Percentiles rank a stretch among this genome's conserved stretches.
These are phyloP conservation scores for Cataglyphis livida DNA, from an alignment of 2,888 invertebrate species.

Conservation along the genomic window DNA sequence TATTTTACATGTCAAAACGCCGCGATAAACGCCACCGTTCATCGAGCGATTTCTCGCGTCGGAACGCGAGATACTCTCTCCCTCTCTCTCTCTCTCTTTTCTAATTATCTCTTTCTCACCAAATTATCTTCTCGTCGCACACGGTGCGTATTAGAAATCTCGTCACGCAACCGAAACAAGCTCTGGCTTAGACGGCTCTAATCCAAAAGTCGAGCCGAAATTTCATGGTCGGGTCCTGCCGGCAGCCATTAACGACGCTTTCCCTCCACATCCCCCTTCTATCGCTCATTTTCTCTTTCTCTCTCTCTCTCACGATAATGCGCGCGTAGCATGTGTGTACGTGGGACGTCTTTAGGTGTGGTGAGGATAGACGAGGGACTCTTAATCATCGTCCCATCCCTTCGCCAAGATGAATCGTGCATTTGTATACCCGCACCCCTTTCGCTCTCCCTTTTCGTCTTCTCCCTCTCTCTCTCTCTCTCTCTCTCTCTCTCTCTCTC, in stretches of 20 bases:
- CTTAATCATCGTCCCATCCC: conserved; percentile 78
- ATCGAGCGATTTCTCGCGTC: background rate
- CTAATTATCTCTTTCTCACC: background rate
- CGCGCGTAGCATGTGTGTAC: conserved; percentile 37
- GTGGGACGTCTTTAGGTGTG: conserved; percentile 56
- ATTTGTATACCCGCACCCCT: conserved; percentile 76
- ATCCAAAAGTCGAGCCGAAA: conserved; percentile 62
- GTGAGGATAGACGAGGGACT: conserved; percentile 71
- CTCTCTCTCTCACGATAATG: conserved; percentile 15
- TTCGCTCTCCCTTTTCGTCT: conserved; percentile 57
- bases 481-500: conserved; percentile 7
- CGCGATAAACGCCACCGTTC: background rate
- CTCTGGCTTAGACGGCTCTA: conserved; percentile 40
- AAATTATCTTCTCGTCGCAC: conserved; percentile 11
- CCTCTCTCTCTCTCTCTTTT: background rate
- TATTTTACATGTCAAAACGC: background rate
- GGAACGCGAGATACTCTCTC: background rate
- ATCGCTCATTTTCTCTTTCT: background rate
- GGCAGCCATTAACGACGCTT: conserved; percentile 62
- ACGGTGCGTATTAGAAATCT: background rate
- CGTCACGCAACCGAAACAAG: conserved; percentile 35
- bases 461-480: conserved; percentile 17
- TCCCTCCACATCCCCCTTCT: conserved; percentile 29
- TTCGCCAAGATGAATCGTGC: conserved; percentile 74
- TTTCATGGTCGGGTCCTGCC: conserved; percentile 63